Base-by-base conservation (phyloP, 2,113 vertebrate species). In the Candoia aspera region DNA sequence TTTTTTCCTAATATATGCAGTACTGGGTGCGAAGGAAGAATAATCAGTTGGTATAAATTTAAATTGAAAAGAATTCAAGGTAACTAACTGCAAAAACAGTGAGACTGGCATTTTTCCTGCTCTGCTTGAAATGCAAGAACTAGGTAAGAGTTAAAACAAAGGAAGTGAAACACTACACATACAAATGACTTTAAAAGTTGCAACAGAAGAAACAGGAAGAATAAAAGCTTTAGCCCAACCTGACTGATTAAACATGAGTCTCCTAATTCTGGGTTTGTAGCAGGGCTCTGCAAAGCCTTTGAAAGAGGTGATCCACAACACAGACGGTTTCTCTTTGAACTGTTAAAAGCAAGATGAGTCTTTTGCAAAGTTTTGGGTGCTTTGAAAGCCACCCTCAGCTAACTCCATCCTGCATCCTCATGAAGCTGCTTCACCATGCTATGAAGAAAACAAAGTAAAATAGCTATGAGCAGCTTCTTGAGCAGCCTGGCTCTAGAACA, bases 21-120 rank as follows among this genome's bases (percentile, higher is more conserved):
- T 90, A 89, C 79, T 86, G 42, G 68, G 93, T 46, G 60, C 93
- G 42, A 91, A 87, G 93, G 86, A 95, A 26, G 62, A 23, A 26
- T 89, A 90, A 86, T 93, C 64, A 93, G 68, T 88, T 86, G 92
- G 88, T 93, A 95, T 64, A 60, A 95, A 95, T 95, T 94, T 93
- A 92, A 94, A 95, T 62, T 9, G 89, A 90, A 92, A 91, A 90
- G 95, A 94, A 93, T 94, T 93, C 55, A 94, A 90, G 4, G 0
- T 84, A 90, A 93, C 92, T 94, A 96, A 94, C 89, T 95, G 92
- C n/a, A 96, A 98, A 98, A 97, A 97, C 97, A 98, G 96, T 95
- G 95, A 92, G 89, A 94, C 94, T 87, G 57, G 15, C 57, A 60
- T 94, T 92, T 87, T 83, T 64, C 95, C 95, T 95, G 91, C 8